Evolutionary conservation across 2,113 vertebrate species (phyloP).

Genomic region (Leiothrix lutea): DNA sequence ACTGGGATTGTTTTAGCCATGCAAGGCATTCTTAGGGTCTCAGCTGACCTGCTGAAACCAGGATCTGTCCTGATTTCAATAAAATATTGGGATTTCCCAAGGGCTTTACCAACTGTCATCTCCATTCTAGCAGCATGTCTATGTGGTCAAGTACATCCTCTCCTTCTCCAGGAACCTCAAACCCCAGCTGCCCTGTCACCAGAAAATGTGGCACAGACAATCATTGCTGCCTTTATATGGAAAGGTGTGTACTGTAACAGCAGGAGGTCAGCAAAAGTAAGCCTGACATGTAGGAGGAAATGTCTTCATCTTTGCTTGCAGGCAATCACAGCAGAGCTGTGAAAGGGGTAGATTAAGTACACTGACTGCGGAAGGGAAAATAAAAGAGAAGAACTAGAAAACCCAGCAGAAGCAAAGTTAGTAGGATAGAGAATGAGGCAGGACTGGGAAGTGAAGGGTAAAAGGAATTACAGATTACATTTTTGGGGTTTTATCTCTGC

Average conservation of each 20-base stretch:
- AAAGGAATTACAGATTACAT: background rate
- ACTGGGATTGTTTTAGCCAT: background rate
- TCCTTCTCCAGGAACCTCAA: background rate
- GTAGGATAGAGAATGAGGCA: background rate
- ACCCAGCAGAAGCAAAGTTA: background rate
- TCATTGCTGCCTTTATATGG: background rate
- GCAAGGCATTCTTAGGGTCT: background rate
- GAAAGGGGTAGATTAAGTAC: background rate
- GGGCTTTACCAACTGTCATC: background rate
- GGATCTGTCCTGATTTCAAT: background rate
- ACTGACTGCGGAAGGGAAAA: background rate
- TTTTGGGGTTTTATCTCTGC: background rate
- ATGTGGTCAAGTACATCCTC: rapidly evolving
- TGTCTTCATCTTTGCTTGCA: background rate
- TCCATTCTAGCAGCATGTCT: background rate
- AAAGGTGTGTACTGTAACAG: background rate
- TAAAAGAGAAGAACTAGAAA: background rate
- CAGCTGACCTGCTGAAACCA: constrained; percentile 17
- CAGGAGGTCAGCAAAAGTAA: background rate
- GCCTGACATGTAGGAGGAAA: background rate
- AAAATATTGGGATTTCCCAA: background rate
- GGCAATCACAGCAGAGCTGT: background rate
- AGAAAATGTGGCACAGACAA: background rate
- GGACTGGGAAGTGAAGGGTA: background rate
- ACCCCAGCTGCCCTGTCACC: background rate